Evolutionary conservation across 2,888 invertebrate genomes (phyloP).

Genomic region (Drosophila peninsularis): DNA sequence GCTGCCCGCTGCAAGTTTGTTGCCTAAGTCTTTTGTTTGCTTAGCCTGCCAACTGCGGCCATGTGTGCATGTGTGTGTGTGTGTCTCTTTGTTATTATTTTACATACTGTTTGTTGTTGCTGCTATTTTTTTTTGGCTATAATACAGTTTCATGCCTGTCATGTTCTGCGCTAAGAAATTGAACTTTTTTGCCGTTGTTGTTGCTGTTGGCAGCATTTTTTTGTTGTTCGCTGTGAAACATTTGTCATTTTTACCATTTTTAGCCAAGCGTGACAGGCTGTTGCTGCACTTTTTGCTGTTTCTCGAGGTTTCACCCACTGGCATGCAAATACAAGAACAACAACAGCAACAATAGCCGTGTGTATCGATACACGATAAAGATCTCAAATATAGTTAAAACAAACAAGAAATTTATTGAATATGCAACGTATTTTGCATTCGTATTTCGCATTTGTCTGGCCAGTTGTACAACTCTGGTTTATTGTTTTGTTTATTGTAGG

Average conservation of each 20-base stretch:
- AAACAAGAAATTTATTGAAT: constrained; percentile 80
- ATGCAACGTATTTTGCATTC: constrained; percentile 70
- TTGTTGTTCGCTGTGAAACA: constrained; percentile 74
- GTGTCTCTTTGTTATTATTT: constrained; percentile 70
- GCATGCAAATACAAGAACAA: constrained; percentile 71
- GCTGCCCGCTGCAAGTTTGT: constrained; percentile 55
- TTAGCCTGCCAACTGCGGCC: constrained; percentile 23
- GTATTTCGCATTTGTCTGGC: constrained; percentile 67
- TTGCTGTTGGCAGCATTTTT: constrained; percentile 1
- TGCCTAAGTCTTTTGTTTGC: constrained; percentile 74
- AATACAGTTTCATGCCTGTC: constrained; percentile 69
- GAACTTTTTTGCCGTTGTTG: constrained; percentile 59
- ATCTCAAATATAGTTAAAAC: constrained; percentile 80
- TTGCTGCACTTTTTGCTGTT: constrained; percentile 47
- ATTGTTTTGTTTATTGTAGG: constrained; percentile 79
- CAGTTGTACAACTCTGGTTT: constrained; percentile 70
- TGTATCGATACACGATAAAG: constrained; percentile 73
- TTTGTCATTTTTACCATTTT: constrained; percentile 80
- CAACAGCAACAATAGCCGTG: constrained; percentile 38
- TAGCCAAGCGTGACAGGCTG: constrained; percentile 79
- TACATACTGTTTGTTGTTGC: constrained; percentile 61
- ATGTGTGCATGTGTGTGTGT: constrained; percentile 22
- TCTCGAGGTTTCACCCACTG: constrained; percentile 69
- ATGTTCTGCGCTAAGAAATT: constrained; percentile 74
- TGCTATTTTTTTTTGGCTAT: constrained; percentile 45